Percentiles rank a stretch among this genome's conserved stretches.
Conservation (phyloP, 2,888 invertebrate genomes). For the Copidosoma aretas region DNA sequence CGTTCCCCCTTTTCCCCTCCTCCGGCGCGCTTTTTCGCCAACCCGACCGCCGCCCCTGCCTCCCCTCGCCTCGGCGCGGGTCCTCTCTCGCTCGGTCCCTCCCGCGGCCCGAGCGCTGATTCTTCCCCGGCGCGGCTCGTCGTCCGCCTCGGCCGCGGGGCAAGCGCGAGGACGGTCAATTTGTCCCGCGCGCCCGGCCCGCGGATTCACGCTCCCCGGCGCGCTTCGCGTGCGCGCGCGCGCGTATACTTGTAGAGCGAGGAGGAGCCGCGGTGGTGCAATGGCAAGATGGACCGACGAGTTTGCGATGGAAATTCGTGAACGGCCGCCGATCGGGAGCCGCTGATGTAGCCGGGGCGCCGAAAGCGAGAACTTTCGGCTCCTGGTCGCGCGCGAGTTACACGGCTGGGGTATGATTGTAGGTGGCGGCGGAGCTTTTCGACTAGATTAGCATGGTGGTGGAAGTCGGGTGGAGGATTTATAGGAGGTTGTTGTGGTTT, state of each 20-base stretch:
- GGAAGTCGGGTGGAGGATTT: no score
- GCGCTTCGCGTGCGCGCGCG: background rate
- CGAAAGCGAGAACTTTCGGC: background rate
- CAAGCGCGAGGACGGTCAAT: no score
- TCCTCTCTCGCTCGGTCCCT: no score
- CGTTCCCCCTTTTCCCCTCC: background rate
- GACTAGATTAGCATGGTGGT: no score
- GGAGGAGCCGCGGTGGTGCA: background rate
- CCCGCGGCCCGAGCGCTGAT: no score
- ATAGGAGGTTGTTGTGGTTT: no score
- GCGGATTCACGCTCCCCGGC: background rate
- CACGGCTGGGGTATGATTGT: no score
- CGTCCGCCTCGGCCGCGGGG: no score
- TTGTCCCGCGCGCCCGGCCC: no score
- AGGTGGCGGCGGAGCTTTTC: no score
- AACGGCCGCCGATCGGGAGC: background rate
- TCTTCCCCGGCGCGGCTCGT: no score
- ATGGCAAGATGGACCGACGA: slow-evolving; percentile 5
- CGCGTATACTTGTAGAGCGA: background rate
- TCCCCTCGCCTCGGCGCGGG: background rate
- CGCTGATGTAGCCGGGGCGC: background rate
- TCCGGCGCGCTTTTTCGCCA: slow-evolving; percentile 2
- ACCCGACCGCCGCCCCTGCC: background rate
- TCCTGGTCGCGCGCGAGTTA: background rate
- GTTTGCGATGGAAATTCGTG: background rate